Conservation (phyloP, 2,113 vertebrate species). For the Platysteira castanea region DNA sequence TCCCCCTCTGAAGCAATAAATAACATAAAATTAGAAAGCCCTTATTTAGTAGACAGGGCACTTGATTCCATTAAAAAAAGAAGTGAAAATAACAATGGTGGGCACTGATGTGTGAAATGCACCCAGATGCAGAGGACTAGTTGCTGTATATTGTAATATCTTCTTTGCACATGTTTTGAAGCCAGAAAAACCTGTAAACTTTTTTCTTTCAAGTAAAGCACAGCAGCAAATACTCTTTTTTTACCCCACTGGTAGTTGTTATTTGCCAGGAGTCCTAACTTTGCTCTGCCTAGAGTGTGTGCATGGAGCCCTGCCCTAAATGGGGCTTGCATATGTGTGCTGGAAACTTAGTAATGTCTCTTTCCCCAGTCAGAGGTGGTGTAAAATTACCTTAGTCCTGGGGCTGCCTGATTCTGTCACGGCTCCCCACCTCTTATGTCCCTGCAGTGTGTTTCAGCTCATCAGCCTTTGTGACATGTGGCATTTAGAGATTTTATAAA, state of each 20-base stretch:
- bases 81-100: constrained; percentile 76
- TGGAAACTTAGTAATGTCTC: background rate
- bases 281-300: background rate
- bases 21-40: constrained; percentile 74
- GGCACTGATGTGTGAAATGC: constrained; percentile 69
- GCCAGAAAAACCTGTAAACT: constrained; percentile 30
- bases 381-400: background rate
- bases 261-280: background rate
- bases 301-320: background rate
- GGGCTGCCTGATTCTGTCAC: background rate
- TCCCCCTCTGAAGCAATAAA: constrained; percentile 66
- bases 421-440: background rate
- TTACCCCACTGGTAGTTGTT: background rate
- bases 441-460: background rate
- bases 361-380: background rate
- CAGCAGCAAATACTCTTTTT: background rate
- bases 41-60: constrained; percentile 67
- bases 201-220: background rate
- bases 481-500: background rate
- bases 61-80: constrained; percentile 77
- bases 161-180: constrained; percentile 56
- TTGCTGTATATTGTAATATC: constrained; percentile 42
- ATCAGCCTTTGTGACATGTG: background rate
- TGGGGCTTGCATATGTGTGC: background rate
- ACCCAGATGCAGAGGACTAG: constrained; percentile 63